Evolutionary conservation across 2,797 vertebrate genomes (phyloP).

Genomic region (Spinibarbus caldwelli): DNA sequence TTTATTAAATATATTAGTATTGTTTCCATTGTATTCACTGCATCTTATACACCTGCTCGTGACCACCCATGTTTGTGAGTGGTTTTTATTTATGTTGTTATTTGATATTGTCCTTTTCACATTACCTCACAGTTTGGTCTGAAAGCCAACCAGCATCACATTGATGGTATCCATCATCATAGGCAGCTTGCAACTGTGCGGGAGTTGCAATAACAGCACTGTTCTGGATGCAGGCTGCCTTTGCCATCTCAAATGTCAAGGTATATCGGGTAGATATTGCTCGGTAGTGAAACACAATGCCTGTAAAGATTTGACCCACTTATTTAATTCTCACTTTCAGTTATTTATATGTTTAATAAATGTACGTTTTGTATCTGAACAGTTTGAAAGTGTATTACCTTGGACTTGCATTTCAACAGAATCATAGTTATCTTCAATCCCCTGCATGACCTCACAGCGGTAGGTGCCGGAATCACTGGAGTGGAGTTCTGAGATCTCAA

Average conservation of each 20-base stretch:
- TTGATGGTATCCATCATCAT: constrained; percentile 95
- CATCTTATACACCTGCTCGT: background rate
- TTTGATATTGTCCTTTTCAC: background rate
- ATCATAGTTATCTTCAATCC: constrained; percentile 90
- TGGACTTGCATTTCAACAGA: constrained; percentile 88
- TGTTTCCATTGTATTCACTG: background rate
- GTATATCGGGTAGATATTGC: constrained; percentile 95
- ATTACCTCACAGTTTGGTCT: constrained; percentile 95
- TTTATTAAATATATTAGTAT: background rate
- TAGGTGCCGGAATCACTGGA: constrained; percentile 91
- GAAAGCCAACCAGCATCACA: constrained; percentile 98
- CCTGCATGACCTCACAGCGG: constrained; percentile 91
- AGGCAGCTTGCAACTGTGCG: constrained; percentile 94
- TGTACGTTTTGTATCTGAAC: background rate
- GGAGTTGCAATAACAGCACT: constrained; percentile 91
- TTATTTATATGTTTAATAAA: background rate
- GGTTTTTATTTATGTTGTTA: background rate
- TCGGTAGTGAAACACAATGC: constrained; percentile 96
- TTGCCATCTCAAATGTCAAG: constrained; percentile 91
- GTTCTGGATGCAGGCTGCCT: constrained; percentile 92
- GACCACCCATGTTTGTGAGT: background rate
- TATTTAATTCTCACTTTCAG: background rate
- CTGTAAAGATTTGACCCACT: constrained; percentile 67
- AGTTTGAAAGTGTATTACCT: constrained; percentile 74
- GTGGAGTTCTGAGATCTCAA: constrained; percentile 88